Evolutionary conservation across 2,113 vertebrate species (phyloP).

Genomic region (Cricetomys ansorgei): DNA sequence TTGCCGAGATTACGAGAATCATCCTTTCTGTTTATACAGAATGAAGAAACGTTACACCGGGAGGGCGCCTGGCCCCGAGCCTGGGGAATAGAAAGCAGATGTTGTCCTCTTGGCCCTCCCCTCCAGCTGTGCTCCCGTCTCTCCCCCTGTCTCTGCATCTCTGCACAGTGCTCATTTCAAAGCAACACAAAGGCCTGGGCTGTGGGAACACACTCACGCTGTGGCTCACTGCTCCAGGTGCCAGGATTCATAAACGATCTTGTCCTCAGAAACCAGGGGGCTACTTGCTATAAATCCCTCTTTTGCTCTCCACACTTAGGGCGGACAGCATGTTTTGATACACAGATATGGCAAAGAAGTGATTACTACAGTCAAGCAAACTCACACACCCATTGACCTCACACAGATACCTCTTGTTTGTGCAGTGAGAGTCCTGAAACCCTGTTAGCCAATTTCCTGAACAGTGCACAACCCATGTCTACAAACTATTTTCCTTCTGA

Average conservation of each 20-base stretch:
- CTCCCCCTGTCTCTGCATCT: background rate
- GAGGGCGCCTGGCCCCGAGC: slow-evolving; percentile 73
- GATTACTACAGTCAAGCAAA: background rate
- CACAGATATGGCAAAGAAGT: background rate
- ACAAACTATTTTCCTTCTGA: no score
- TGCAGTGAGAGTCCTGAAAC: background rate
- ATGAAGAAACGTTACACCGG: slow-evolving; percentile 84
- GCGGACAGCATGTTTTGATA: background rate
- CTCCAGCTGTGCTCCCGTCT: background rate
- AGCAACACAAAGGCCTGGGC: background rate
- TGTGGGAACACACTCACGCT: background rate
- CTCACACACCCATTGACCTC: background rate
- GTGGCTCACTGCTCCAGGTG: slow-evolving; percentile 48
- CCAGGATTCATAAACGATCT: slow-evolving; percentile 61
- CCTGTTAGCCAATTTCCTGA: background rate
- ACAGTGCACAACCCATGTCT: background rate
- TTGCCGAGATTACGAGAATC: slow-evolving; percentile 87
- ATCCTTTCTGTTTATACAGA: slow-evolving; percentile 86
- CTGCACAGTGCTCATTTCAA: background rate
- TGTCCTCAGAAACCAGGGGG: slow-evolving; percentile 38
- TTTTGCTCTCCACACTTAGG: background rate
- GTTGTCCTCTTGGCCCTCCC: slow-evolving; percentile 73
- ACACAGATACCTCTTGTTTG: background rate
- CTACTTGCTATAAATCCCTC: slow-evolving; percentile 2
- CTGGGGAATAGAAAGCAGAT: slow-evolving; percentile 90